Evolutionary conservation across 2,113 vertebrate species (phyloP), one percentile per base, ranked within the genome.

Genomic region (Dendrocopos noguchii): DNA sequence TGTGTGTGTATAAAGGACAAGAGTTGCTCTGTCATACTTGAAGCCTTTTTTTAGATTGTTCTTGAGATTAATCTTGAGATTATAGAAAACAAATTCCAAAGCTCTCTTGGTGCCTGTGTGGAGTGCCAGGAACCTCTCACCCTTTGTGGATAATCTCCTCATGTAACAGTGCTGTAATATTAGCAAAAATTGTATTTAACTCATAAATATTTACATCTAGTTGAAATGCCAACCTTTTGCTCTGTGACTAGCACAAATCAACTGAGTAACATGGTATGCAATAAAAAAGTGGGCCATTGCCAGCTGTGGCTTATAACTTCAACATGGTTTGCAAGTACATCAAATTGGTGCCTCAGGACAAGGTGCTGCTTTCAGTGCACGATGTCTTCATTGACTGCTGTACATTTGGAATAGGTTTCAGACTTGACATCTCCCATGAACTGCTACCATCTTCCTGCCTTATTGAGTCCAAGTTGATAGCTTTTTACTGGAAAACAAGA

Each of bases 281-380:
- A 93, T 90, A 91, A 96, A 96, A 97, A 96, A 70, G 55, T 59
- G 96, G 95, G 72, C 84, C 93, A 89, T 86, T 95, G 95, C 95
- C 96, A 97, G 82, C 53, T 24, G 80, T 95, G 95, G 92, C 96
- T 93, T 91, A 79, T 46, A 84, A 88, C 87, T 93, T 87, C 91
- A 81, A 93, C 52, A 52, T 63, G 89, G 95, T 97, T 96, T 97
- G 96, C 96, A 96, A 96, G 96, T 88, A 97, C 91, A 91, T 91
- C 80, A 87, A 92, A 95, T 60, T 95, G 91, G 95, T 95, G 84
- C 97, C 96, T 95, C 92, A 84, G 93, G 92, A 96, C 89, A 90
- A 96, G 87, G 73, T 91, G 82, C 64, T 67, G 27, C 68, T 83
- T 92, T 82, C 50, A 52, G 56, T 31, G 20, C 73, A 63, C 52